Evolutionary conservation across 1,140 invertebrate genomes (phyloP).

Genomic region (Pseudomyrmex pallidus): DNA sequence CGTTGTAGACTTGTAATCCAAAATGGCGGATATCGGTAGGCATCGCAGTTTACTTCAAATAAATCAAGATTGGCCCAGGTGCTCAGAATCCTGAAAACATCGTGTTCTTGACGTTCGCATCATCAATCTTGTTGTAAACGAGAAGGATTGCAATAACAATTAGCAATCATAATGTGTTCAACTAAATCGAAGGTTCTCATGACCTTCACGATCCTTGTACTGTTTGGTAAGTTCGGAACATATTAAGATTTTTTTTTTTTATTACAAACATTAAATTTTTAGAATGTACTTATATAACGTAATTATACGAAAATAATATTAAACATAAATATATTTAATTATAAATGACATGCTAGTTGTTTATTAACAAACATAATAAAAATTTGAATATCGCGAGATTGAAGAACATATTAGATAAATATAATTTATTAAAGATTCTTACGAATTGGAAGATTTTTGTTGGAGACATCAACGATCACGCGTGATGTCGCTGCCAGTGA

Average conservation of each 20-base stretch:
- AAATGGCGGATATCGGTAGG: constrained; percentile 68
- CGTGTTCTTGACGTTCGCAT: constrained; percentile 53
- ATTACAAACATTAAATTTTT: no score
- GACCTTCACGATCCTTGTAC: constrained; percentile 59
- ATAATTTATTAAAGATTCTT: constrained; percentile 10
- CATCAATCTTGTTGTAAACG: constrained; percentile 27
- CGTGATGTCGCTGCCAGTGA: constrained; percentile 6
- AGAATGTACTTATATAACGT: neutral
- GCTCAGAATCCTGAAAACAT: constrained; percentile 43
- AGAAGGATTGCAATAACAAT: constrained; percentile 11
- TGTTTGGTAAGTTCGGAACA: constrained; percentile 61
- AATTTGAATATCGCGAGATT: no score
- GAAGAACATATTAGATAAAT: neutral
- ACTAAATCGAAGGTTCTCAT: constrained; percentile 48
- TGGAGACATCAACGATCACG: constrained; percentile 49
- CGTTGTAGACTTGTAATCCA: constrained; percentile 61
- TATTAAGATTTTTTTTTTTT: constrained; percentile 4
- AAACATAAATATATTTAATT: neutral
- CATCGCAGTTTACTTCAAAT: constrained; percentile 59
- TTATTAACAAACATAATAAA: neutral
- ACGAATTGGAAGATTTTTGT: neutral
- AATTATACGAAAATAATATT: neutral
- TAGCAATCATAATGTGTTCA: constrained; percentile 59
- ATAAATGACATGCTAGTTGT: neutral
- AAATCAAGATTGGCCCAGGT: constrained; percentile 42